Base-by-base conservation (phyloP, 1,140 invertebrate genomes). In the Araneus ventricosus region DNA sequence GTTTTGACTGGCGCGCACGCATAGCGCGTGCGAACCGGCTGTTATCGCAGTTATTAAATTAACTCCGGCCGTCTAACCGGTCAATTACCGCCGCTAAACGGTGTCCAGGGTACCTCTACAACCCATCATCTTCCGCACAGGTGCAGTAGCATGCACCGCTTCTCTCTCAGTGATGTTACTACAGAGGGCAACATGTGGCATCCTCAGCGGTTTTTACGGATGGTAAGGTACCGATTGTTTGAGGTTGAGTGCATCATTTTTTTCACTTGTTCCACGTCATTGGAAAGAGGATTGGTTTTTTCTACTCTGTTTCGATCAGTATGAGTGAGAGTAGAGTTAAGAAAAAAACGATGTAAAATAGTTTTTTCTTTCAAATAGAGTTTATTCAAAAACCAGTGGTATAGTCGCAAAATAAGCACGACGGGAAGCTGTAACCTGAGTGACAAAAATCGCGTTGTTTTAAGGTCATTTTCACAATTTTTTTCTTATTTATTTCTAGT, bases 11-110 rank as follows among this genome's bases (percentile, higher is more conserved):
- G 22, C 24, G 10, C 24, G 24, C 39, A 8, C 80, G 80, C 37
- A 22, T 30, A 39, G 80, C 39, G 80, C 39, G 70, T 79, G 70
- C 34, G 27, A 27, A 37, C 70, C 70, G 70, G 70, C 70, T 34
- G 70, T 37, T 34, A 79, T 79, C 70, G 27, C 70, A 34, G 80
- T 82, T 82, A 82, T 82, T 82, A 27, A 82, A 82, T 82, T 82
- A 82, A 82, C 80, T 30, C 3, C 24, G 80, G 70, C 5, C n/a
- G 80, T 45, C 24, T 79, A 41, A 82, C 80, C 41, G 80, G 80
- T 82, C 80, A 82, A 82, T 82, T 82, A 82, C 37, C 41, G 7
- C 39, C 22, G 80, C 41, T 82, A 82, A 82, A 82, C 24, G 70
- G 34, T 37, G 27, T 79, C 27, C 70, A 52, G 45, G 45, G 45